Evolutionary conservation across 2,113 vertebrate species (phyloP).

Genomic region (Phoenicopterus ruber): DNA sequence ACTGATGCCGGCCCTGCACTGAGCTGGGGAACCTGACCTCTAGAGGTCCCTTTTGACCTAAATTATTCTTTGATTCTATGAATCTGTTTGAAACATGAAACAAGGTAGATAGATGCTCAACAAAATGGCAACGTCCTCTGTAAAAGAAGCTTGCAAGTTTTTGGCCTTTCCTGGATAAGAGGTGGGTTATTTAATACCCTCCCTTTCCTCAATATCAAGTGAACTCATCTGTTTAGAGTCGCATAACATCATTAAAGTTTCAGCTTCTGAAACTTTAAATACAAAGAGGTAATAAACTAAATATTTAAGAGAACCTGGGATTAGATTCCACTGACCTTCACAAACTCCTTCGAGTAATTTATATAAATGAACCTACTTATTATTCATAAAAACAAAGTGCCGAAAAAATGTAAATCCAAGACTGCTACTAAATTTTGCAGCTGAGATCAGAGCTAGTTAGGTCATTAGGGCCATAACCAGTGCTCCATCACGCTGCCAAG

Average conservation of each 20-base stretch:
- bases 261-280: slow-evolving; percentile 58
- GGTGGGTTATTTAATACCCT: neutral
- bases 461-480: neutral
- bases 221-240: neutral
- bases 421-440: neutral
- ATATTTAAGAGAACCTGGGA: slow-evolving; percentile 54
- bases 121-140: neutral
- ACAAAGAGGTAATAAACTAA: slow-evolving; percentile 50
- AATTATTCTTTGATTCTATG: neutral
- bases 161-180: neutral
- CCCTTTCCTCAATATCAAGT: neutral
- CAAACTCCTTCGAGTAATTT: slow-evolving; percentile 22
- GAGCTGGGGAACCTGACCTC: neutral
- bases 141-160: neutral
- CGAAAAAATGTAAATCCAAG: neutral
- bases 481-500: neutral
- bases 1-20: neutral
- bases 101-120: neutral
- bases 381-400: neutral
- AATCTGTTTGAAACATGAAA: neutral
- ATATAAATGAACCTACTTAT: slow-evolving; percentile 27
- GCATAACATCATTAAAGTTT: slow-evolving; percentile 61
- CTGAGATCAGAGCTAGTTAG: neutral
- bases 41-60: neutral
- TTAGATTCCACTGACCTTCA: slow-evolving; percentile 48